A percentile compares a stretch with the other conserved stretches of the same genome.
These are phyloP conservation scores for Thamnaconus septentrionalis DNA, from an alignment of 2,113 vertebrate genomes.

Conservation along the genomic window DNA sequence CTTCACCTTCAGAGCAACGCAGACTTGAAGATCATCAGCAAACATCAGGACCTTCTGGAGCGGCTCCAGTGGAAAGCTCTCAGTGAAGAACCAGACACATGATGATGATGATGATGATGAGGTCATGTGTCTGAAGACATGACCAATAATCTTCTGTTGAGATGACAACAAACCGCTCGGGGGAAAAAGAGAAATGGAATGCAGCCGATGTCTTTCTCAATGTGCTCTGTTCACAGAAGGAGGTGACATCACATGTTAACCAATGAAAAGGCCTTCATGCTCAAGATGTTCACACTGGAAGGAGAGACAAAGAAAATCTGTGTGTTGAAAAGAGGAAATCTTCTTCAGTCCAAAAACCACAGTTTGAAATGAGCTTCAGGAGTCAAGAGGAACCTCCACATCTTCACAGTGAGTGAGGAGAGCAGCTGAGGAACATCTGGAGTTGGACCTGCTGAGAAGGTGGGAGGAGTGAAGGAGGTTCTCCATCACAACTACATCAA, in stretches of 20 bases:
- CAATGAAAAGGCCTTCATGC: slow-evolving; percentile 30
- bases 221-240: slow-evolving; percentile 9
- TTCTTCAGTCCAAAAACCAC: too few species aligned
- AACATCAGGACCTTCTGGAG: too few species aligned
- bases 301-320: slow-evolving; percentile 21
- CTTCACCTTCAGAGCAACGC: too few species aligned
- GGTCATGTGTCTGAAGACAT: too few species aligned
- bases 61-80: too few species aligned
- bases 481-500: slow-evolving; percentile 9
- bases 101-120: too few species aligned
- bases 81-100: too few species aligned
- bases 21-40: too few species aligned
- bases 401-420: slow-evolving; percentile 24
- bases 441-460: slow-evolving; percentile 23
- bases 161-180: not conserved
- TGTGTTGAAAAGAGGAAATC: slow-evolving; percentile 27
- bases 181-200: not conserved
- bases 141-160: too few species aligned
- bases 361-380: too few species aligned
- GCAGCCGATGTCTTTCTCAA: slow-evolving; percentile 5
- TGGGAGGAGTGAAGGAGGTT: slow-evolving; percentile 12
- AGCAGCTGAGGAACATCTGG: slow-evolving; percentile 33
- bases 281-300: slow-evolving; percentile 15
- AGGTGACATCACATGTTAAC: slow-evolving; percentile 30
- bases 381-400: slow-evolving; percentile 10